These are phyloP conservation scores for Himantopus leucocephalus DNA, from an alignment of 2,113 vertebrate species.

Conservation along the genomic window DNA sequence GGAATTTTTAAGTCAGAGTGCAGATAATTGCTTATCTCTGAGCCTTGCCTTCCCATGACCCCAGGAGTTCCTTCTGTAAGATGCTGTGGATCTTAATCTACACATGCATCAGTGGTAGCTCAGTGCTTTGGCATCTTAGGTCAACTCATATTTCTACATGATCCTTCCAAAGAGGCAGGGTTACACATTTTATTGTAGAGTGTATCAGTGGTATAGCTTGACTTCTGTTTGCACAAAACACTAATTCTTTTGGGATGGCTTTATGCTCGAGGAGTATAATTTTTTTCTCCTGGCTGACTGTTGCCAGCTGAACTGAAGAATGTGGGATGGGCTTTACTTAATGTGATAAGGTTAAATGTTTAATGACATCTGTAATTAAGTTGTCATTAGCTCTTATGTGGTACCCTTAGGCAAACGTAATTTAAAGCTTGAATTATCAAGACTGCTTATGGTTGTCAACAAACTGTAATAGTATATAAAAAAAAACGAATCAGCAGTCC, in stretches of 20 bases:
- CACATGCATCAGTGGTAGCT: fast-evolving
- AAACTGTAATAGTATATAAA: neutral
- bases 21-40: neutral
- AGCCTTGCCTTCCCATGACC: fast-evolving
- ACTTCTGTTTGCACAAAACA: neutral
- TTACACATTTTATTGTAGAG: neutral
- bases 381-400: conserved; percentile 49
- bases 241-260: neutral
- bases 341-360: conserved; percentile 33
- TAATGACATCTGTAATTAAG: conserved; percentile 39
- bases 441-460: conserved; percentile 6
- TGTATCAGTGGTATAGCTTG: neutral
- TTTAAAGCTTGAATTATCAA: conserved; percentile 53
- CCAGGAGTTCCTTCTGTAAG: neutral
- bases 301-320: neutral
- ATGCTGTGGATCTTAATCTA: neutral
- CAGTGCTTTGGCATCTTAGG: neutral
- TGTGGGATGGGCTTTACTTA: neutral
- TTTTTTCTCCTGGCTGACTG: neutral
- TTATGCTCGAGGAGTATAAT: neutral
- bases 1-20: neutral
- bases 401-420: conserved; percentile 37
- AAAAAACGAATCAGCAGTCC: neutral
- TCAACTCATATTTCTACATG: fast-evolving
- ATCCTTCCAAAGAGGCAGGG: neutral